A percentile compares a stretch with the other conserved stretches of the same genome.
Conservation (phyloP, 2,113 vertebrate genomes). For the Phalacrocorax brasilianus region DNA sequence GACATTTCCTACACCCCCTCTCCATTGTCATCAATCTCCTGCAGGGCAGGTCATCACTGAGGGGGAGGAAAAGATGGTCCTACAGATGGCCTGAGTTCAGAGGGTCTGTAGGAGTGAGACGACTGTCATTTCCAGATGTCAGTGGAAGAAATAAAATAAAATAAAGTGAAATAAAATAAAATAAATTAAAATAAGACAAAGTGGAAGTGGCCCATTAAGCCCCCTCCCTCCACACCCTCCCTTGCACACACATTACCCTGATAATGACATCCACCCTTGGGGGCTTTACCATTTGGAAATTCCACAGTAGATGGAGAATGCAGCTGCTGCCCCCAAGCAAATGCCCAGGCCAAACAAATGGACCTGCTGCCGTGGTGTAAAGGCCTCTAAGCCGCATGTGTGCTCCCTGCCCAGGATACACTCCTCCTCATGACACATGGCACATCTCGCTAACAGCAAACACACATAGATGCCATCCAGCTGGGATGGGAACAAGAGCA, state of each 20-base stretch:
- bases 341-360: not conserved
- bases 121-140: not conserved
- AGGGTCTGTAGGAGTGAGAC: not conserved
- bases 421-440: not conserved
- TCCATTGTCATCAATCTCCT: constrained; percentile 13
- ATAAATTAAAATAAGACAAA: not conserved
- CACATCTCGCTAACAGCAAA: constrained; percentile 34
- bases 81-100: constrained; percentile 16
- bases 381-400: not conserved
- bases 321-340: constrained; percentile 19
- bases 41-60: not conserved
- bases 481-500: constrained; percentile 49
- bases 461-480: not conserved
- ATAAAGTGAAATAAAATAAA: not conserved
- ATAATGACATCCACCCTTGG: not conserved
- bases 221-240: not conserved
- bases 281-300: constrained; percentile 17
- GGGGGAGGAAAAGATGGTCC: constrained; percentile 6
- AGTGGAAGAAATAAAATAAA: not conserved
- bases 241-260: not conserved
- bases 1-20: not conserved
- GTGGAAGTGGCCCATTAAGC: not conserved
- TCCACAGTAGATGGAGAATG: constrained; percentile 8
- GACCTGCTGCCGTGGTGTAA: not conserved
- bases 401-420: not conserved